Conservation (phyloP, 2,113 vertebrate genomes). For the Psammodynastes pulverulentus region DNA sequence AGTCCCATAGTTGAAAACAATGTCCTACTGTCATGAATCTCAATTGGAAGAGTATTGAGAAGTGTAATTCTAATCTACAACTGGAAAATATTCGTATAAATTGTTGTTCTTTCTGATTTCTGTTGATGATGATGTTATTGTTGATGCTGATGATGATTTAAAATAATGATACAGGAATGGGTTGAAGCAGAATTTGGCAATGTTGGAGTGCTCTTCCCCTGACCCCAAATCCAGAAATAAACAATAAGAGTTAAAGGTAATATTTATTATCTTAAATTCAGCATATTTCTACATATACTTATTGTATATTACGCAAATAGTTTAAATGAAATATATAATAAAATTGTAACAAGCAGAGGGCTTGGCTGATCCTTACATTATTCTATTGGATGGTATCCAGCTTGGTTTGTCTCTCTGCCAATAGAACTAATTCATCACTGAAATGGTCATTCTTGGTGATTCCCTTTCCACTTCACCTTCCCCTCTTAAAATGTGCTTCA, state of each 20-base stretch:
- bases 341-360: not conserved
- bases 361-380: not conserved
- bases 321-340: not conserved
- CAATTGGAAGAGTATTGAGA: not conserved
- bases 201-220: not conserved
- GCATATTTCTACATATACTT: not conserved
- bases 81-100: not conserved
- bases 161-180: not conserved
- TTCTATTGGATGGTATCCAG: not conserved
- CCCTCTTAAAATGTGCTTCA: not conserved
- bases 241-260: not conserved
- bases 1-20: not conserved
- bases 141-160: not conserved
- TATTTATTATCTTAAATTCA: not conserved
- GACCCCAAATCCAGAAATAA: not conserved
- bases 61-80: not conserved
- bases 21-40: not conserved
- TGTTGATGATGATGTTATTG: not conserved
- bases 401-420: not conserved
- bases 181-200: not conserved
- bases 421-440: not conserved
- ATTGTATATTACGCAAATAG: not conserved
- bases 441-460: not conserved
- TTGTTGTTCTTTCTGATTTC: not conserved
- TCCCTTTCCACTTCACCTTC: not conserved